These are phyloP conservation scores for Byasa hedistus DNA, from an alignment of 2,888 invertebrate genomes.

Conservation along the genomic window DNA sequence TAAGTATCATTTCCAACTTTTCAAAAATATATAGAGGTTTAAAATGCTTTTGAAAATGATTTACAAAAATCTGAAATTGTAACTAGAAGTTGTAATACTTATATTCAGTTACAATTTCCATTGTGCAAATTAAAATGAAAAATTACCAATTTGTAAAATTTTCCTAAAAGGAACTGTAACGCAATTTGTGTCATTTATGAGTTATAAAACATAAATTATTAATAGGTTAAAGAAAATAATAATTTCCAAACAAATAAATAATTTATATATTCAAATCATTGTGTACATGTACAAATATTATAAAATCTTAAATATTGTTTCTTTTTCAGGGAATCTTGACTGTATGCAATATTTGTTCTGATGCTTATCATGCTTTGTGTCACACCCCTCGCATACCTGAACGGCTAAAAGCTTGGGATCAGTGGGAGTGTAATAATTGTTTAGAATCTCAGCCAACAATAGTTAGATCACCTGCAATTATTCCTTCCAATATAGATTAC, in stretches of 20 bases:
- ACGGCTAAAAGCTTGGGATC: slow-evolving; percentile 78
- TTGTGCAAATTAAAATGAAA: too few relatives aligned
- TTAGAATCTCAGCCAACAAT: slow-evolving; percentile 65
- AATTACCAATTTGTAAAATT: too few relatives aligned
- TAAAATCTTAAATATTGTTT: neutral
- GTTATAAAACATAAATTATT: too few relatives aligned
- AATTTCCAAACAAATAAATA: neutral
- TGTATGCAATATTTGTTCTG: slow-evolving; percentile 91
- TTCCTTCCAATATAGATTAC: slow-evolving; percentile 56
- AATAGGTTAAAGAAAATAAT: too few relatives aligned
- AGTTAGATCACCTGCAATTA: slow-evolving; percentile 59
- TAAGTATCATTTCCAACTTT: too few relatives aligned
- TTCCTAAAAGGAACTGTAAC: too few relatives aligned
- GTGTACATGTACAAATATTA: neutral
- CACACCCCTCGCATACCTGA: slow-evolving; percentile 85
- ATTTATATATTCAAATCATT: neutral
- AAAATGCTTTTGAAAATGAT: too few relatives aligned
- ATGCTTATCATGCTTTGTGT: slow-evolving; percentile 90
- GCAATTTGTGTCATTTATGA: too few relatives aligned
- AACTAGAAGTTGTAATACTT: too few relatives aligned
- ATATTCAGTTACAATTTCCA: too few relatives aligned
- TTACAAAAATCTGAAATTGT: too few relatives aligned
- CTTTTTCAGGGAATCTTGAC: slow-evolving; percentile 83
- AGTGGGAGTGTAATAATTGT: slow-evolving; percentile 88
- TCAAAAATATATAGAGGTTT: too few relatives aligned